Conservation (phyloP, 2,113 vertebrate genomes). For the Hypomesus transpacificus region DNA sequence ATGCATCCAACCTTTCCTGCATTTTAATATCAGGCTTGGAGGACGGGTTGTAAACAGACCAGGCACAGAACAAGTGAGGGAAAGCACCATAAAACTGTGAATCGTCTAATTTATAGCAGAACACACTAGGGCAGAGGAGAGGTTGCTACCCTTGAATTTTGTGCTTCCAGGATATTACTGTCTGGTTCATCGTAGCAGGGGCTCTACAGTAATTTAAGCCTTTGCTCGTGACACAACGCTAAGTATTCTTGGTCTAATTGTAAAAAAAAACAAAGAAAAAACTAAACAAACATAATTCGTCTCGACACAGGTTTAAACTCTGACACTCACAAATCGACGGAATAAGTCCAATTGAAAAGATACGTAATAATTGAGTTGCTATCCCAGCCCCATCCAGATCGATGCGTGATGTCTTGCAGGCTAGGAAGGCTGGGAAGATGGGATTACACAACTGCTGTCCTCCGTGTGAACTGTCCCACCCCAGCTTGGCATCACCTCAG, state of each 20-base stretch:
- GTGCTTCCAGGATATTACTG: conserved; percentile 19
- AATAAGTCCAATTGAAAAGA: no score
- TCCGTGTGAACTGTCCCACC: conserved; percentile 45
- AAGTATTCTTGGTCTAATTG: no score
- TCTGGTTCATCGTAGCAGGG: no score
- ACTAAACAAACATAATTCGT: no score
- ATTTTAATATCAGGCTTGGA: conserved; percentile 70
- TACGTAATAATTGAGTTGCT: no score
- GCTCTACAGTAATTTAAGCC: no score
- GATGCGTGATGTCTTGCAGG: no score
- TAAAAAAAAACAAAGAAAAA: no score
- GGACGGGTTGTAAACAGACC: conserved; percentile 65
- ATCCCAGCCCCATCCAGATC: no score
- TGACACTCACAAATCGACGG: no score
- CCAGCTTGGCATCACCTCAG: conserved; percentile 42
- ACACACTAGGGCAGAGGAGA: conserved; percentile 65
- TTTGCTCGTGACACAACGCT: no score
- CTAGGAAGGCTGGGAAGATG: neutral
- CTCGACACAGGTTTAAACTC: no score
- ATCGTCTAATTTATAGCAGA: conserved; percentile 77
- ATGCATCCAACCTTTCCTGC: conserved; percentile 54
- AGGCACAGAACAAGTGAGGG: conserved; percentile 53
- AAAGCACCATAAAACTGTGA: conserved; percentile 70
- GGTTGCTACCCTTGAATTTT: conserved; percentile 63
- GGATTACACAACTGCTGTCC: conserved; percentile 33